Evolutionary conservation across 2,113 vertebrate species (phyloP), one percentile per base, ranked within the genome.

Genomic region (Daphoenositta chrysoptera): DNA sequence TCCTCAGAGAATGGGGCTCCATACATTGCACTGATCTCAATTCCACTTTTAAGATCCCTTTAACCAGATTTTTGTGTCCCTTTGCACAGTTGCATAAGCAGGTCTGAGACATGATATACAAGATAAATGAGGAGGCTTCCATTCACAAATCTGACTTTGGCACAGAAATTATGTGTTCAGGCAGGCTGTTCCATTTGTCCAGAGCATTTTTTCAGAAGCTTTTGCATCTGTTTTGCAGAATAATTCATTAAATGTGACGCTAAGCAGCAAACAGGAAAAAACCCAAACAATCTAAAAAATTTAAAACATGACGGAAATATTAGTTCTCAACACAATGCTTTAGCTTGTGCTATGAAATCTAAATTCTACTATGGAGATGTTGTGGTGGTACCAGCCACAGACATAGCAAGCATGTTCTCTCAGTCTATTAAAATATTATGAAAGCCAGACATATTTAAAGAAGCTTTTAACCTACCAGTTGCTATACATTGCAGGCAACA

Each of bases 391-490:
- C 35, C 57, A 90, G 35, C 58, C 83, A 76, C 27, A 80, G 37
- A 26, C 28, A 96, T 51, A 4, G 1, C 33, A 88, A 75, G 42
- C 35, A 82, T 93, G 30, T 42, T 64, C 23, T 39, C 58, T 92
- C n/a, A 86, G 37, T 48, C 83, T 33, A 87, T 80, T 92, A 78
- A 90, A 91, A 85, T 58, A 71, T 53, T 64, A 94, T 83, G 90
- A 95, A 89, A 89, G 42, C 24, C 57, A 90, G 21, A 39, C 51
- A 89, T 89, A 93, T 83, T 93, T 96, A 93, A 96, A 88, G 51
- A 93, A 93, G 37, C 17, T 64, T 90, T 92, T 89, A 66, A 58
- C 17, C 28, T 37, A 77, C 45, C 78, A 54, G 33, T 35, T 44
- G 50, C 44, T 93, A 81, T 84, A 73, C 7, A 5, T 89, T 90